Evolutionary conservation across 2,888 invertebrate species (phyloP), one percentile per base, ranked within the genome.

Genomic region (Ethmia dodecea): DNA sequence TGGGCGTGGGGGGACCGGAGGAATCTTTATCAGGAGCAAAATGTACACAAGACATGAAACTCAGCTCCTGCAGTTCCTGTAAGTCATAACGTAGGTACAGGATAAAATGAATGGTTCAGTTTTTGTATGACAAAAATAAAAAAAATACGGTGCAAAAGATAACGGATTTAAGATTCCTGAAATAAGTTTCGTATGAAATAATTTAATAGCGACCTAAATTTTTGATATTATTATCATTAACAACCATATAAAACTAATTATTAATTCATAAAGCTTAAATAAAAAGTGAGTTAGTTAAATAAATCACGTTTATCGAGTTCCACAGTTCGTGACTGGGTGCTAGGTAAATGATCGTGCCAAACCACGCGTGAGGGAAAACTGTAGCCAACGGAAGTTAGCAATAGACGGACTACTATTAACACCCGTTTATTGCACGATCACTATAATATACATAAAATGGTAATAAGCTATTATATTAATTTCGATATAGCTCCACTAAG

Each of bases 351-450:
- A 33, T 36, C 35, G 33, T 32, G 38, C 34, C 12, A 31, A 27
- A 29, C 32, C 13, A 28, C 27, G 37, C 38, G 38, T 34, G 37
- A 37, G 35, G 37, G 39, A 39, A 36, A 39, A 35, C 39, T 28
- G 33, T 37, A 34, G 12, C 33, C 18, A 35, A 28, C 62, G 66
- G 66, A 65, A 64, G 53, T 52, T 38, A 35, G 52, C 49, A 52
- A 52, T 64, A 59, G 58, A 43, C 39, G 35, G 41, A 52, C 47
- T 37, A 28, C 33, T 38, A 38, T 49, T 58, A 50, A 58, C 55
- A 58, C 53, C 43, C 49, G 43, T 65, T 63, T 62, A 61, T 52
- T 55, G 50, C 48, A 47, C 33, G 42, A 59, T 58, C 53, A 55
- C 47, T 49, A 57, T 53, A 49, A 54, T 58, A 56, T n/a, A n/a